Percentiles rank a stretch among this genome's conserved stretches.
These are phyloP conservation scores for Rhabdornis inornatus DNA, from an alignment of 2,113 vertebrate genomes.

Conservation along the genomic window DNA sequence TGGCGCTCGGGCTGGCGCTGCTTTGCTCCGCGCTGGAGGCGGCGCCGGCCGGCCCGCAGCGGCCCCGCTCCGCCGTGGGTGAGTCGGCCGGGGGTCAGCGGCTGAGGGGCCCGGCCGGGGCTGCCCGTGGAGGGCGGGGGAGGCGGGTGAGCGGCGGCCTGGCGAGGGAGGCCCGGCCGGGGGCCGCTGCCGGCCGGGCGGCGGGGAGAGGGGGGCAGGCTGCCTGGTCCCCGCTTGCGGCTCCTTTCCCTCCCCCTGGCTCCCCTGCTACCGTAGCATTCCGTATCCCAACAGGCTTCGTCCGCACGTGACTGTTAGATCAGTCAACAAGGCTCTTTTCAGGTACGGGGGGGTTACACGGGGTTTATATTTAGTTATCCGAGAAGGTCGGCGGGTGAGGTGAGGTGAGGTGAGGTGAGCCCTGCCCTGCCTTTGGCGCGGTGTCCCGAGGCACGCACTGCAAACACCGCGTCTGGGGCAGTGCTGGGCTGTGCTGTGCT, in stretches of 20 bases:
- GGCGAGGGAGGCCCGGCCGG: neutral
- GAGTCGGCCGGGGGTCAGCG: neutral
- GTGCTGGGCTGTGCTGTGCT: neutral
- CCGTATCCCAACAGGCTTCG: neutral
- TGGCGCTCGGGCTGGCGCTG: neutral
- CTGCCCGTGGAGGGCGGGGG: neutral
- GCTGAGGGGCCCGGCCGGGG: neutral
- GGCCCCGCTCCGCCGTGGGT: neutral
- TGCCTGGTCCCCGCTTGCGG: accelerated
- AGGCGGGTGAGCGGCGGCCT: too few relatives aligned
- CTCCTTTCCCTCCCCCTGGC: too few relatives aligned
- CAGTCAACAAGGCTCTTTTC: too few relatives aligned
- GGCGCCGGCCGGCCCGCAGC: neutral
- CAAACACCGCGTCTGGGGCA: neutral
- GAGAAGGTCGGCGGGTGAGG: neutral
- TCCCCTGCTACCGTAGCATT: neutral
- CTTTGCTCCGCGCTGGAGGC: neutral
- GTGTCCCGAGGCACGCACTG: neutral
- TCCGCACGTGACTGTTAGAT: neutral
- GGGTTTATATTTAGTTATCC: neutral
- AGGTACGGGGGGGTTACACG: too few relatives aligned
- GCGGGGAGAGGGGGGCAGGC: accelerated
- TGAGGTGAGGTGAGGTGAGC: neutral
- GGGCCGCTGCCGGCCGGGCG: too few relatives aligned
- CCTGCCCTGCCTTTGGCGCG: neutral